Conservation (phyloP, 2,888 invertebrate genomes). For the Hirtodrosophila histrioides region DNA sequence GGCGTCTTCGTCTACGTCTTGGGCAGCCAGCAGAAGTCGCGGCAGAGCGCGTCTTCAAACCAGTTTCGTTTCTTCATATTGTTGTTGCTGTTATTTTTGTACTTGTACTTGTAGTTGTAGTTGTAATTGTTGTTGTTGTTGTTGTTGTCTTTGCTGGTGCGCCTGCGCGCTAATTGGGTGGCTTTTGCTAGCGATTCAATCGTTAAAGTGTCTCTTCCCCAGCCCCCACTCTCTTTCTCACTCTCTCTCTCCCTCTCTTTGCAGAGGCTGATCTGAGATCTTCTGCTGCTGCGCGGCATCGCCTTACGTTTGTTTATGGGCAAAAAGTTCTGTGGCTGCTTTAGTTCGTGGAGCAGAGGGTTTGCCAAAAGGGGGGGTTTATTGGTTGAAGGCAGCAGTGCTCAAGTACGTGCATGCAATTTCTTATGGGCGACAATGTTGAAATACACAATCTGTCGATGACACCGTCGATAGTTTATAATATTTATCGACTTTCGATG, state of each 20-base stretch:
- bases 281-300: constrained; percentile 1
- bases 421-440: constrained; percentile 75
- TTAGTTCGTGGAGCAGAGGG: not conserved
- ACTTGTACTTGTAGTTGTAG: constrained; percentile 27
- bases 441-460: constrained; percentile 34
- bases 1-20: constrained; percentile 23
- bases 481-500: too few relatives aligned
- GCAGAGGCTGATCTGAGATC: constrained; percentile 15
- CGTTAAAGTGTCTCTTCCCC: constrained; percentile 25
- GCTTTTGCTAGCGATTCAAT: constrained; percentile 45
- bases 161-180: constrained; percentile 73
- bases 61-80: constrained; percentile 55
- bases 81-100: constrained; percentile 21
- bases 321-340: constrained; percentile 26
- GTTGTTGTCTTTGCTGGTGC: constrained; percentile 46
- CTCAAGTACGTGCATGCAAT: constrained; percentile 71
- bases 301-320: constrained; percentile 16
- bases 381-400: constrained; percentile 11
- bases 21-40: constrained; percentile 17
- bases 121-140: constrained; percentile 32
- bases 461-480: too few relatives aligned
- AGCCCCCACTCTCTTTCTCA: not conserved
- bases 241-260: constrained; percentile 5
- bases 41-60: constrained; percentile 56
- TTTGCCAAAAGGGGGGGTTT: not conserved